Conservation (phyloP, 2,113 vertebrate species). For the Boleophthalmus pectinirostris region DNA sequence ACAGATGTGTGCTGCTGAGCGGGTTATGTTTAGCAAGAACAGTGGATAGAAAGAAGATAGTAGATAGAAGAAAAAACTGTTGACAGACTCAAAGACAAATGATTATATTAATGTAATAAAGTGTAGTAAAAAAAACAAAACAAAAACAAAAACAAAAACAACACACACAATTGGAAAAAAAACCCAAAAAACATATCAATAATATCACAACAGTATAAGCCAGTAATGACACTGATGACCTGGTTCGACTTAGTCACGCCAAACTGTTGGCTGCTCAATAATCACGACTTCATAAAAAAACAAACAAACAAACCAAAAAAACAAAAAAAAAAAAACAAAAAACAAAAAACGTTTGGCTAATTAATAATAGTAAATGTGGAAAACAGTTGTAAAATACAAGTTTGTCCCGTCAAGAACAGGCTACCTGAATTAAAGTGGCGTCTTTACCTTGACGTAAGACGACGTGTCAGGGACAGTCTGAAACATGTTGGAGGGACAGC, state of each 20-base stretch:
- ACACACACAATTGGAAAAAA: too few relatives aligned
- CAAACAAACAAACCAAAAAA: too few relatives aligned
- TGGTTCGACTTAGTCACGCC: too few relatives aligned
- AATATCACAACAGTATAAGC: too few relatives aligned
- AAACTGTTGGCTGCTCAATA: neutral
- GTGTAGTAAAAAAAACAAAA: neutral
- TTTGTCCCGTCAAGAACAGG: conserved; percentile 49
- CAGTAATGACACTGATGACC: too few relatives aligned
- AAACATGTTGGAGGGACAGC: conserved; percentile 85
- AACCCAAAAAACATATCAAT: neutral
- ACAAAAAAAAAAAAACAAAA: too few relatives aligned
- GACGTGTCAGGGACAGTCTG: conserved; percentile 96
- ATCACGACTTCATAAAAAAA: too few relatives aligned
- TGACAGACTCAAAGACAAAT: neutral
- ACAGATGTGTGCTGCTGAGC: conserved; percentile 86
- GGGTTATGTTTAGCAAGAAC: conserved; percentile 86
- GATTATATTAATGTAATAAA: too few relatives aligned
- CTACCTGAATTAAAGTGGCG: conserved; percentile 84
- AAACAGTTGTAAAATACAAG: neutral
- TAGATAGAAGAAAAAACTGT: conserved; percentile 9
- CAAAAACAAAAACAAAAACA: neutral
- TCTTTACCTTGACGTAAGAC: conserved; percentile 99
- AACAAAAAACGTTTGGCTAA: neutral
- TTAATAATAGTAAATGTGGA: neutral
- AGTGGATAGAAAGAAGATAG: too few relatives aligned